Evolutionary conservation across 2,113 vertebrate species (phyloP), one percentile per base, ranked within the genome.

Genomic region (Onychostoma macrolepis): DNA sequence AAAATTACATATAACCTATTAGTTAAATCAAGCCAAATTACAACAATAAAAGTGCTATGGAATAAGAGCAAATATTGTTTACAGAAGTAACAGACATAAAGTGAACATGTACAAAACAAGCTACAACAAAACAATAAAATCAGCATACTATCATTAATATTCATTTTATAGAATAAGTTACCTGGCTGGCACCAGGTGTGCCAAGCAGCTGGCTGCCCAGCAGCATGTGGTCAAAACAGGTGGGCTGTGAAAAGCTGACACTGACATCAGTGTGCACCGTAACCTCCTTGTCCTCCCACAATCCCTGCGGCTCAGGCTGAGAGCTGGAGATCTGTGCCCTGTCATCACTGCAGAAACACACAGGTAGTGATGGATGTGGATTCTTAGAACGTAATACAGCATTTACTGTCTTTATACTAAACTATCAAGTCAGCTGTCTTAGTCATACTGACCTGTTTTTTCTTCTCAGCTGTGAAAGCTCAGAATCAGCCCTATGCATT

Each of bases 101-200:
- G 19, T n/a, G 2, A 26, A 26, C 58, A 28, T 63, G 61, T 26
- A 13, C 61, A 63, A 63, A 63, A 28, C 41, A 43, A 43, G 41
- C 1, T 43, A 58, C 21, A 58, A 58, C 21, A 58, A 56, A 58
- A 63, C 61, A 26, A n/a, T 63, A 63, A 63, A 63, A 11, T 13
- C 6, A 71, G 67, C 0, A 71, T 69, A 17, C 1, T 72, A 24
- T 72, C 33, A 61, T 36, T 56, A 50, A 24, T 2, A 74, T 24
- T 56, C 2, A 50, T 21, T 56, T 48, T 15, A 77, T 50, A 28
- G 45, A 50, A 77, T 9, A 33, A 21, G 41, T 85, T 93, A 99
- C 98, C 97, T 99, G 98, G 71, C 98, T 99, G 87, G 97, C 97
- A 61, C 98, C 97, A 0, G 97, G 98, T 0, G 98, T 99, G 67